Evolutionary conservation across 1,140 invertebrate species (phyloP).

Genomic region (Heterodera schachtii): DNA sequence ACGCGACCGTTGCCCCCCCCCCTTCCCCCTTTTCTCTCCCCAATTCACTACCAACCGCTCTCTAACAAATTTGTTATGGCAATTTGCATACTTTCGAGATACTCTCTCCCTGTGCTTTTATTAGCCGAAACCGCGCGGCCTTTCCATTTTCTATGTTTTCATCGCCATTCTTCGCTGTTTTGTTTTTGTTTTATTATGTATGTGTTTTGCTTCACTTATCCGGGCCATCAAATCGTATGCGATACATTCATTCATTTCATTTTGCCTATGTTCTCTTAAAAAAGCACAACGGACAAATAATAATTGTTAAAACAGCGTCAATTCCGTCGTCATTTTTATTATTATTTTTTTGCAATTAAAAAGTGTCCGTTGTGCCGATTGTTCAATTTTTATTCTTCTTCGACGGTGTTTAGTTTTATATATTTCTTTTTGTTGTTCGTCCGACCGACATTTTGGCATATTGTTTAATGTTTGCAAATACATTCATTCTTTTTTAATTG

Average conservation of each 20-base stretch:
- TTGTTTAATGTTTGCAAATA: neutral
- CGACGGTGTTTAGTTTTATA: neutral
- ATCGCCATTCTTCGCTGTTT: neutral
- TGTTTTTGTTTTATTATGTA: neutral
- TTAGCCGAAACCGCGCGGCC: neutral
- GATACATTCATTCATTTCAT: neutral
- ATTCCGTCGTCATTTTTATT: too few species aligned
- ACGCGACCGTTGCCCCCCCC: neutral
- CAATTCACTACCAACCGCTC: neutral
- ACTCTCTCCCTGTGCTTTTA: neutral
- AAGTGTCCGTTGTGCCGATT: neutral
- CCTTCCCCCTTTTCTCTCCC: neutral
- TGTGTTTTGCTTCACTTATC: neutral
- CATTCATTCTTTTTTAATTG: neutral
- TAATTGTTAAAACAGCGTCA: too few species aligned
- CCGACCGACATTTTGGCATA: neutral
- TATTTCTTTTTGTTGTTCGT: neutral
- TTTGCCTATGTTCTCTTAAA: neutral
- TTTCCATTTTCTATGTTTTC: neutral
- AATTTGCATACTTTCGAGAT: conserved; percentile 4
- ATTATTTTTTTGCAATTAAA: neutral
- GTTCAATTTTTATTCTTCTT: neutral
- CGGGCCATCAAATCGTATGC: conserved; percentile 3
- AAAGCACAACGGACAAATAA: neutral
- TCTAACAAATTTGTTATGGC: neutral